Evolutionary conservation across 1,140 invertebrate species (phyloP).

Genomic region (Calycopis cecrops): DNA sequence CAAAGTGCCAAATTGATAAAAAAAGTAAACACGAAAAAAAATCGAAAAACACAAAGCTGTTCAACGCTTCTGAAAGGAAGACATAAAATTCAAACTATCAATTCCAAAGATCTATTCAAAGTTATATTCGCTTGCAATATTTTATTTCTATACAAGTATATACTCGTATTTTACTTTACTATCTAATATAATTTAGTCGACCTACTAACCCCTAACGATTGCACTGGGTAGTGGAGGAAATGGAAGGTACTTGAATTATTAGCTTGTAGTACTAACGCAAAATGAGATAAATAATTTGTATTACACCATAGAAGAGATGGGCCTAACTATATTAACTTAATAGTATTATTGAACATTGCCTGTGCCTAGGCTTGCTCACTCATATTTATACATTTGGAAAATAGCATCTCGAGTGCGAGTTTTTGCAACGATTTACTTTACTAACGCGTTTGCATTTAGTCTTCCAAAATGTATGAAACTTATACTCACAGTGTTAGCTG

Average conservation of each 20-base stretch:
- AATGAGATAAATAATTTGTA: no score
- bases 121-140: background rate
- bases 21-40: background rate
- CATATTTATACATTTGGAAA: no score
- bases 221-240: constrained; percentile 41
- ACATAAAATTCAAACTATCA: background rate
- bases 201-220: constrained; percentile 3
- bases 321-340: no score
- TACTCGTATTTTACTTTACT: background rate
- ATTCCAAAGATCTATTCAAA: constrained; percentile 3
- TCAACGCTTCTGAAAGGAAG: background rate
- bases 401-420: no score
- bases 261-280: no score
- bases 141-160: constrained; percentile 1
- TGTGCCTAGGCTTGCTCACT: no score
- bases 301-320: no score
- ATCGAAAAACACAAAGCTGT: background rate
- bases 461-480: no score
- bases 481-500: no score
- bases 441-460: no score
- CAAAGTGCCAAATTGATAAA: constrained; percentile 6
- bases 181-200: constrained; percentile 1
- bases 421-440: no score
- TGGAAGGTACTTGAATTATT: background rate
- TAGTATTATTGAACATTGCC: no score